Percentiles rank a stretch among this genome's conserved stretches.
phyloP scores from a whole-genome alignment of 2,888 invertebrate genomes.

The Furcula furcula region DNA sequence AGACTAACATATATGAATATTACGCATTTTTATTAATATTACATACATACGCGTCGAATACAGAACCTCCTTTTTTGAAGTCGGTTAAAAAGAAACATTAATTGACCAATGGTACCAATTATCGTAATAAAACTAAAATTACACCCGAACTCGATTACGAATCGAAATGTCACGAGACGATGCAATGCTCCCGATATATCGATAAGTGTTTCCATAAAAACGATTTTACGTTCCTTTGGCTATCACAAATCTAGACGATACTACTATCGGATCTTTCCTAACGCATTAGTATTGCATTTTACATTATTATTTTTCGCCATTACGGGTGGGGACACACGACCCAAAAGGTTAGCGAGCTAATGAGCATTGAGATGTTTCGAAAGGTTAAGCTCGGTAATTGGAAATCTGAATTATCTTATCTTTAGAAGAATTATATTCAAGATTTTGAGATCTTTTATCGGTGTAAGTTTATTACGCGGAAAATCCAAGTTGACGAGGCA shows the following conservation, averaged over 20 bases:
- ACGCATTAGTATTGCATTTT: slow-evolving; percentile 40
- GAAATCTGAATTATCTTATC: neutral
- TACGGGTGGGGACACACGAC: neutral
- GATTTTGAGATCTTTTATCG: neutral
- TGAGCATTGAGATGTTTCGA: neutral
- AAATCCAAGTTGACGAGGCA: neutral
- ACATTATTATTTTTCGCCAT: slow-evolving; percentile 30
- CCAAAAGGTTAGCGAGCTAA: neutral
- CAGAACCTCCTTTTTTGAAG: too few species aligned
- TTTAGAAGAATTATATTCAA: slow-evolving; percentile 1
- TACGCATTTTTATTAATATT: too few species aligned
- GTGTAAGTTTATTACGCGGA: neutral
- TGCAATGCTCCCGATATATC: slow-evolving; percentile 28
- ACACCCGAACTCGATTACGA: slow-evolving; percentile 14
- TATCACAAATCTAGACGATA: slow-evolving; percentile 53
- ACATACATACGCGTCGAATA: too few species aligned
- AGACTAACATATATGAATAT: too few species aligned
- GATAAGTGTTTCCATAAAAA: slow-evolving; percentile 47
- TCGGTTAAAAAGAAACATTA: too few species aligned
- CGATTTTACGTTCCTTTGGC: slow-evolving; percentile 37
- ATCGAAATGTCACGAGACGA: slow-evolving; percentile 24
- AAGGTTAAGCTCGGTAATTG: slow-evolving; percentile 1
- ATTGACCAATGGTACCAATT: too few species aligned
- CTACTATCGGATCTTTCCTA: slow-evolving; percentile 38
- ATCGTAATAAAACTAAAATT: neutral